Base-by-base conservation (phyloP, 2,797 vertebrate species). In the Sebastes diploproa region DNA sequence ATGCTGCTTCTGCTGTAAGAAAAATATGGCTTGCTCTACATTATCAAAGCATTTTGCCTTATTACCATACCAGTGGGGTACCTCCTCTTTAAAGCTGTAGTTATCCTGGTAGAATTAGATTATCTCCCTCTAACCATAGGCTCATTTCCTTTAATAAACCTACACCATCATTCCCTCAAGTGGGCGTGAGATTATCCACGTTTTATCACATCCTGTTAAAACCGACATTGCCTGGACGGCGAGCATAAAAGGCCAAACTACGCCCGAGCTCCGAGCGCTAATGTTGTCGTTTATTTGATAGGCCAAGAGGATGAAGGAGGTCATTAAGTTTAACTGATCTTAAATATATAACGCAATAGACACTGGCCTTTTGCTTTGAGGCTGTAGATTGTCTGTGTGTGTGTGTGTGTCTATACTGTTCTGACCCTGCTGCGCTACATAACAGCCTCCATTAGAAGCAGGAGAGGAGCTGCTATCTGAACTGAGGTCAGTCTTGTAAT, bases 301-400 rank as follows among this genome's bases (percentile, higher is more conserved):
- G 88, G 72, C 85, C 55, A 78, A 73, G 68, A 80, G 83, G 85
- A 90, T 89, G 67, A 88, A 86, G 79, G 89, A 89, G 89, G 91
- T 92, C 86, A 88, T 94, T 91, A 92, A 91, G 76, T 95, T 94
- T 93, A 94, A 94, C 86, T 86, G 89, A 89, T 92, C 87, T 92
- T 91, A 85, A 91, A 92, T 85, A 83, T 81, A 83, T 82, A 86
- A 60, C 2, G 68, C 78, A 74, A 81, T 83, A 85, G 77, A 87
- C 75, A 62, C 82, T 78, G 79, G 76, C 86, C 80, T 89, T 50
- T 76, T 85, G 78, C 85, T 80, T 63, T 77, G 83, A 90, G 88
- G 86, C 84, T 55, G 62, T 55, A 88, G 58, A 77, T 32, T 62
- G 22, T 54, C 38, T 50, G 27, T 64, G 55, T 77, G 62, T 29